These are phyloP conservation scores for Pampus argenteus DNA, from an alignment of 2,797 vertebrate species.

Conservation along the genomic window DNA sequence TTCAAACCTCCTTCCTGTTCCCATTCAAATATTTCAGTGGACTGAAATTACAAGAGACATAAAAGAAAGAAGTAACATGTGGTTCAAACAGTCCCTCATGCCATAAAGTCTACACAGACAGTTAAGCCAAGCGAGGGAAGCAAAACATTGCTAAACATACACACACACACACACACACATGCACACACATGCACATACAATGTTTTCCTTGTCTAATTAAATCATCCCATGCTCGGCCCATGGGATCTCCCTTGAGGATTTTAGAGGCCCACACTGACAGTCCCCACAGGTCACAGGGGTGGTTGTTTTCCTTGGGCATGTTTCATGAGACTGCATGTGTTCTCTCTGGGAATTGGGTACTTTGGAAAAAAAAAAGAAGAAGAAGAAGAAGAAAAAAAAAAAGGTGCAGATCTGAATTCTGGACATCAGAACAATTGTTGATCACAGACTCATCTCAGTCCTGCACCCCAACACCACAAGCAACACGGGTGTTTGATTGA, in stretches of 20 bases:
- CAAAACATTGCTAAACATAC: constrained; percentile 45
- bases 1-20: constrained; percentile 2
- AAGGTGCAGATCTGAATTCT: constrained; percentile 27
- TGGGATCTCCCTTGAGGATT: constrained; percentile 68
- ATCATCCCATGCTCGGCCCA: constrained; percentile 63
- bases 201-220: constrained; percentile 81
- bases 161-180: constrained; percentile 17
- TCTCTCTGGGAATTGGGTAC: constrained; percentile 72
- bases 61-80: constrained; percentile 25
- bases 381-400: too few species aligned
- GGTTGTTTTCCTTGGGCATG: constrained; percentile 82
- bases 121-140: constrained; percentile 42
- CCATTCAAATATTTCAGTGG: constrained; percentile 13
- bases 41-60: constrained; percentile 20
- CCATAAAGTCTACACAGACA: background rate
- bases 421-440: constrained; percentile 40
- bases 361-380: constrained; percentile 30
- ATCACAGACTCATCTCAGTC: constrained; percentile 40
- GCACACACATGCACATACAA: constrained; percentile 24
- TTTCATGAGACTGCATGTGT: constrained; percentile 79
- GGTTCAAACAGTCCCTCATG: constrained; percentile 35
- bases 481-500: constrained; percentile 40
- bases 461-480: constrained; percentile 28
- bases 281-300: constrained; percentile 78
- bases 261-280: constrained; percentile 66